These are phyloP conservation scores for Euzophera pinguis DNA, from an alignment of 2,888 invertebrate genomes.

Conservation along the genomic window DNA sequence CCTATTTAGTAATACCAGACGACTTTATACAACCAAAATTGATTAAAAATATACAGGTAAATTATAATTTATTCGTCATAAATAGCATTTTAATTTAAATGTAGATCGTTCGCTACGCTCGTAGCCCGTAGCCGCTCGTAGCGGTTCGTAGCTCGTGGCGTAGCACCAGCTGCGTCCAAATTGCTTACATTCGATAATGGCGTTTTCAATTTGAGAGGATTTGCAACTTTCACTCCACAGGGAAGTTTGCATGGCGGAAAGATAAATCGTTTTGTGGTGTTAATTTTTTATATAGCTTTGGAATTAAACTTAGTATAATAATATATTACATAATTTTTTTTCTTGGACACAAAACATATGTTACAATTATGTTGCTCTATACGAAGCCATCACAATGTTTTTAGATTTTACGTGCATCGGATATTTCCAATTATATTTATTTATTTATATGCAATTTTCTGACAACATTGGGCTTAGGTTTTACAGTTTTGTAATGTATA, in stretches of 20 bases:
- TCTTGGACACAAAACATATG: too few species aligned
- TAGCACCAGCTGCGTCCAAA: conserved; percentile 73
- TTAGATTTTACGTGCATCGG: too few species aligned
- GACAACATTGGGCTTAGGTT: too few species aligned
- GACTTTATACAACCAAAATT: too few species aligned
- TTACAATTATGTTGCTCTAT: too few species aligned
- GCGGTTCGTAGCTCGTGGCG: conserved; percentile 13
- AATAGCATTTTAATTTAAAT: conserved; percentile 1
- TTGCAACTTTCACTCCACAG: conserved; percentile 53
- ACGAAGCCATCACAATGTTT: too few species aligned
- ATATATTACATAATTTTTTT: too few species aligned
- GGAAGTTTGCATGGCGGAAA: conserved; percentile 26
- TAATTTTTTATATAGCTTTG: background rate
- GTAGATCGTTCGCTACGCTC: conserved; percentile 22
- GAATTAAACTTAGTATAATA: too few species aligned
- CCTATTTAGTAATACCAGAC: too few species aligned
- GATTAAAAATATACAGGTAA: background rate
- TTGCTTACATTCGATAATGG: conserved; percentile 75
- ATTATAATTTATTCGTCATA: background rate
- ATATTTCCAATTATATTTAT: too few species aligned
- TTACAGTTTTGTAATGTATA: too few species aligned
- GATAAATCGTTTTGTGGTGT: conserved; percentile 7
- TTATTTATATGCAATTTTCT: too few species aligned
- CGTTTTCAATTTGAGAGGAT: conserved; percentile 75
- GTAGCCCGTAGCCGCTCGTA: conserved; percentile 31